Conservation (phyloP, 2,797 vertebrate species). For the Loriculus beryllinus region DNA sequence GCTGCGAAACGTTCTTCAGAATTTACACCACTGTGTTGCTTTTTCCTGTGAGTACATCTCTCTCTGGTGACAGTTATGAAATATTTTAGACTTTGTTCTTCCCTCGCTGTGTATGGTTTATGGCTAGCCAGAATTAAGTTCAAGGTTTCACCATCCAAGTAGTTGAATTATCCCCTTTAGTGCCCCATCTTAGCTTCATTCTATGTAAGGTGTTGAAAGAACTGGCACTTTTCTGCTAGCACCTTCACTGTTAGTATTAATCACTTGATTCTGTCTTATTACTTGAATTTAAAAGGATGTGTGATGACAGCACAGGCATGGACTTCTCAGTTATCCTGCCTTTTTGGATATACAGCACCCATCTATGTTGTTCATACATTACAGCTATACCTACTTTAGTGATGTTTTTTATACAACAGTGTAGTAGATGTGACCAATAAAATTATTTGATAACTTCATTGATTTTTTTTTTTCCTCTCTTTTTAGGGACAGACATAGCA, state of each 20-base stretch:
- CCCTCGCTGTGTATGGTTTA: neutral
- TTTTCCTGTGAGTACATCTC: neutral
- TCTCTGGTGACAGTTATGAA: neutral
- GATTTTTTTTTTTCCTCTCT: neutral
- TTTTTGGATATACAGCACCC: neutral
- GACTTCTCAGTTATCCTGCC: neutral
- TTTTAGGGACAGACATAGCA: constrained; percentile 84
- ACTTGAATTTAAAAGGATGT: neutral
- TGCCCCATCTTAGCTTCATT: neutral
- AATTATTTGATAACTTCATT: neutral
- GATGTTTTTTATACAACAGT: neutral
- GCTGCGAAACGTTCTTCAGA: neutral
- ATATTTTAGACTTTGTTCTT: neutral
- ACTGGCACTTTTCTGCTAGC: neutral
- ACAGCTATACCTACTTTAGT: neutral
- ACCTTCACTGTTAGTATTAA: neutral
- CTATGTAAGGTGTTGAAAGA: neutral
- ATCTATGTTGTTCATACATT: neutral
- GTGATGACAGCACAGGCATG: neutral
- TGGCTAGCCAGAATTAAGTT: neutral
- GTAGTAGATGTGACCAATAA: neutral
- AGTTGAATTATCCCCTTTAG: neutral
- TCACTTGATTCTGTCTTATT: neutral
- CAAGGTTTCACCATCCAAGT: neutral
- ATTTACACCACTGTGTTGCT: neutral